A percentile compares a stretch with the other conserved stretches of the same genome.
Evolutionary conservation across 2,797 vertebrate species (phyloP).

Genomic region (Myiotriccus ornatus): DNA sequence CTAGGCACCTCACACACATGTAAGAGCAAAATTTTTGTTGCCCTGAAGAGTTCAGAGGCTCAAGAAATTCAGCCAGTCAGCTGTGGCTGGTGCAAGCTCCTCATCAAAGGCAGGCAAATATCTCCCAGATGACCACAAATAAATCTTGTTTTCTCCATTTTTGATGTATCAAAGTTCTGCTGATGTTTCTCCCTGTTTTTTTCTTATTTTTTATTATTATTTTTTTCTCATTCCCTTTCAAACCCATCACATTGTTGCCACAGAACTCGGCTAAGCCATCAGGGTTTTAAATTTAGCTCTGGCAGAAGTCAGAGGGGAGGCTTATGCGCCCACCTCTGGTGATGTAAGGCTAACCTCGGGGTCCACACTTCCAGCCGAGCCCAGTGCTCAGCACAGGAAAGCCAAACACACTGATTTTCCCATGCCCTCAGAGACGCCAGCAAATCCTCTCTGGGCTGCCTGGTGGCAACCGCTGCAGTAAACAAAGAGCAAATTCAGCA

Average conservation of each 20-base stretch:
- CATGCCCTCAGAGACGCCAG: neutral
- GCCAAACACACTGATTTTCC: neutral
- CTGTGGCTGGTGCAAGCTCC: neutral
- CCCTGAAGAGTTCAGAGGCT: neutral
- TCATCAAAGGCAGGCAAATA: neutral
- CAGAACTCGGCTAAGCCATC: neutral
- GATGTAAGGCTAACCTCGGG: neutral
- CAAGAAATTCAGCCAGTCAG: neutral
- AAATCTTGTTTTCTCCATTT: neutral
- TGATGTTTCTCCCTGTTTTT: neutral
- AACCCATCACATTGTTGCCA: neutral
- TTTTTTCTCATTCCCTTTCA: neutral
- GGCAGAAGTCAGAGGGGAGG: neutral
- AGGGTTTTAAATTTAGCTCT: slow-evolving; percentile 14
- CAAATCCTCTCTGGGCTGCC: neutral
- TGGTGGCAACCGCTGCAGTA: neutral
- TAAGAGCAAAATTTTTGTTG: neutral
- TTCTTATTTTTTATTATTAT: neutral
- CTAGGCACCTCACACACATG: accelerated
- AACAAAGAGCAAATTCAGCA: neutral
- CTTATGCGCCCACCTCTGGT: accelerated
- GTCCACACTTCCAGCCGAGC: neutral
- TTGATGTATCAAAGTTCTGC: neutral
- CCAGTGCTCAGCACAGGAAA: neutral
- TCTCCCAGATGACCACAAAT: neutral